Base-by-base conservation (phyloP, 2,113 vertebrate genomes). In the Mungos mungo region DNA sequence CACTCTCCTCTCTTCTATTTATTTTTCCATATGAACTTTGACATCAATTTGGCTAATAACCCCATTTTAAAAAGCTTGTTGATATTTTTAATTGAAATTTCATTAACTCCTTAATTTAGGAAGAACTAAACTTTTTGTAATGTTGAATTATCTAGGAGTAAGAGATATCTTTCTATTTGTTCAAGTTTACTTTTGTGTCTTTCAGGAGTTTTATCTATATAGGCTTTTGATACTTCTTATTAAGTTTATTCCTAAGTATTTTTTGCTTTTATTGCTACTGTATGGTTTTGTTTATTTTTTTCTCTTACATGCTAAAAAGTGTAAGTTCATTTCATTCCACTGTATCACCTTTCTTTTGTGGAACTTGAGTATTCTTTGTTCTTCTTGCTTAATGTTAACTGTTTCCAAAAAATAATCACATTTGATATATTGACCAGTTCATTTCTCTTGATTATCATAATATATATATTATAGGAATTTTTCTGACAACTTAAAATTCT, bases 31-130 rank as follows among this genome's bases (percentile, higher is more conserved):
- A 21, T 93, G 38, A 82, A 82, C n/a, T 93, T 95, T 93, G 16
- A 5, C 69, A 72, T 92, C 12, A 66, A 6, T 88, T 94, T 85
- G 23, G 45, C 21, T 89, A 89, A 79, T 89, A 89, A 79, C 10
- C 92, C 21, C 9, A 27, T 92, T 60, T 60, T n/a, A 80, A 41
- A 92, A 50, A 50, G 1, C 38, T 66, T 52, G 19, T 94, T 81
- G 29, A n/a, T 60, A 50, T 79, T 93, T 95, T 95, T 54, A 87
- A 90, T 95, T 95, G 81, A 14, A 74, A 93, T 90, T 90, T 96
- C 35, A 85, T 96, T 80, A 86, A 80, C 13, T 96, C 77, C 11
- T 57, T 50, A 85, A 71, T 1, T 60, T 63, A 63, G 14, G 45
- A 35, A 93, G 60, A 93, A 93, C 52, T 93, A 65, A 47, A 3